These are phyloP conservation scores for Myotis yumanensis DNA, from an alignment of 2,113 vertebrate genomes.

Conservation along the genomic window DNA sequence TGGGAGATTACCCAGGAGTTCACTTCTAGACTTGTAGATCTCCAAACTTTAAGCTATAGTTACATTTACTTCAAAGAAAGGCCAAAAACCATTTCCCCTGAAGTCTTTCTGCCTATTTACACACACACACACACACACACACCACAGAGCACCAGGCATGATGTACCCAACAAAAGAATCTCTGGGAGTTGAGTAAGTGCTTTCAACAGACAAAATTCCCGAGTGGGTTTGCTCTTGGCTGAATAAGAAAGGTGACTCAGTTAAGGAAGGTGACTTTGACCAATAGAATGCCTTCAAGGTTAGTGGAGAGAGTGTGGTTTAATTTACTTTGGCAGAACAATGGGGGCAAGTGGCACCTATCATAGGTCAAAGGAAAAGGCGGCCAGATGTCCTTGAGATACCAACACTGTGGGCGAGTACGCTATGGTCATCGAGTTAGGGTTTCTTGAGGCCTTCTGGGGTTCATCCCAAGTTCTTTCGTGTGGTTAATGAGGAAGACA, in stretches of 20 bases:
- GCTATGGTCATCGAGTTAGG: background rate
- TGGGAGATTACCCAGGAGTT: slow-evolving; percentile 14
- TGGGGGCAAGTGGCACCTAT: background rate
- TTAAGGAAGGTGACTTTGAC: background rate
- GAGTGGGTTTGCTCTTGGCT: background rate
- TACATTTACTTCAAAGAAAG: slow-evolving; percentile 33
- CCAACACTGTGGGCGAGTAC: background rate
- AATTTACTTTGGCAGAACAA: slow-evolving; percentile 10
- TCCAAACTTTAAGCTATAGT: slow-evolving; percentile 18
- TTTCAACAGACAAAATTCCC: background rate
- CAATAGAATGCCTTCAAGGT: slow-evolving; percentile 19
- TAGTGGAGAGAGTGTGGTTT: background rate
- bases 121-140: background rate
- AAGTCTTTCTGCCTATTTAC: background rate
- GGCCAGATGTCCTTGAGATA: background rate
- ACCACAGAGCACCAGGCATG: background rate
- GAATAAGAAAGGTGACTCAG: background rate
- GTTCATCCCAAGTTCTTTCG: background rate
- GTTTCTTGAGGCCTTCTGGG: background rate
- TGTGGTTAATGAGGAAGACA: background rate
- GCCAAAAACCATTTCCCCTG: background rate
- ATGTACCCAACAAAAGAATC: background rate
- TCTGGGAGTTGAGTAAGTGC: background rate
- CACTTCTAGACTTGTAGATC: background rate
- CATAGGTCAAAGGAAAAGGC: background rate